Base-by-base conservation (phyloP, 2,888 invertebrate species). In the Parnassius smintheus region DNA sequence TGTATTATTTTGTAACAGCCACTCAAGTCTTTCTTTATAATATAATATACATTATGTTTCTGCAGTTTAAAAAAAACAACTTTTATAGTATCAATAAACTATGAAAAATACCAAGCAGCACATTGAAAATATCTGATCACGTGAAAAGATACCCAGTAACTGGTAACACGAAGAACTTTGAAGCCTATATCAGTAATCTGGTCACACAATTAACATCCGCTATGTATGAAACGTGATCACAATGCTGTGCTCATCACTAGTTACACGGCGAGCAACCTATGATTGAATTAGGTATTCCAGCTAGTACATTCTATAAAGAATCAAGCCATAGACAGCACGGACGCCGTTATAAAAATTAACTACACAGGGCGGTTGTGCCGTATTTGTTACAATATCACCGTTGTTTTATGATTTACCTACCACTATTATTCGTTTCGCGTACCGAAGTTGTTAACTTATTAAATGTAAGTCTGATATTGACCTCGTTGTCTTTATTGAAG, bases 151-250 rank as follows among this genome's bases (percentile, higher is more conserved):
- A 73, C 70, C 68, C 75, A 73, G 74, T 76, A 75, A 91, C 91
- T 91, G 85, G 71, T 78, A 72, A 69, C 74, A 71, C 70, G 66
- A 71, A 75, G 73, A 74, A 73, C 72, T 72, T 78, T 71, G 74
- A 72, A 76, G 75, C 73, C 75, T 67, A 74, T 75, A 83, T 90
- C 83, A 79, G 77, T 73, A 87, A 80, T 78, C 87, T 76, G 80
- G 82, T 85, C 88, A 87, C 88, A 91, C 72, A 71, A 75, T 74
- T 79, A 75, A 88, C 88, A 85, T 91, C 91, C 91, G 91, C 78
- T 82, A 80, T 75, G 76, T 76, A 78, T 73, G 68, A 81, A 82
- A 88, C 88, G 85, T 88, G 87, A 84, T 77, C 77, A 76, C 75
- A 80, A 83, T 83, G 73, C 75, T 72, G 74, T 75, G 72, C 69